phyloP scores from a whole-genome alignment of 2,888 invertebrate species.

The Eretmocerus hayati region DNA sequence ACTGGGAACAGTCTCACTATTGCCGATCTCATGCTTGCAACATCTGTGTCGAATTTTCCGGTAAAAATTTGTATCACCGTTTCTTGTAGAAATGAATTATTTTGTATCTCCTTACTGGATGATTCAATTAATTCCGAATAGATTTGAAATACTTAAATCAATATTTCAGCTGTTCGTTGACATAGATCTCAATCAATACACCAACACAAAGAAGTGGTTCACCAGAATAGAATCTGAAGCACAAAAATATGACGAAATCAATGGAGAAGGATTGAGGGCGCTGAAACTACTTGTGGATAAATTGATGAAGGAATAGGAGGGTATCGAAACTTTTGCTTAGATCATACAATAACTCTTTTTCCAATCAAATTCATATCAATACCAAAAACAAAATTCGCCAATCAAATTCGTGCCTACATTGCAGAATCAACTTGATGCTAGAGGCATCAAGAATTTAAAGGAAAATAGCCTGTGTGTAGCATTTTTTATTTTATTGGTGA shows the following conservation, averaged over 20 bases:
- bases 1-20: conserved; percentile 69
- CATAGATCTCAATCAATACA: conserved; percentile 62
- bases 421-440: too few relatives aligned
- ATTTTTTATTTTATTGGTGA: too few relatives aligned
- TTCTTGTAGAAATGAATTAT: neutral
- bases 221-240: conserved; percentile 53
- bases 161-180: conserved; percentile 30
- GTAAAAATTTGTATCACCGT: conserved; percentile 37
- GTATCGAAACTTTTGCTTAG: too few relatives aligned
- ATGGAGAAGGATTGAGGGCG: conserved; percentile 32
- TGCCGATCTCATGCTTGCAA: conserved; percentile 67
- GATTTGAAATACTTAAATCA: neutral
- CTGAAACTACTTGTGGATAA: conserved; percentile 33
- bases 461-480: too few relatives aligned
- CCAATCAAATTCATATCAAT: too few relatives aligned
- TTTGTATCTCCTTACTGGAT: neutral
- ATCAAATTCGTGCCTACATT: too few relatives aligned
- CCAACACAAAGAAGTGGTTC: conserved; percentile 62
- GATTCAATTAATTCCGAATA: neutral
- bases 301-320: conserved; percentile 29
- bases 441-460: too few relatives aligned
- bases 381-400: too few relatives aligned
- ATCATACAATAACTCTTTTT: too few relatives aligned
- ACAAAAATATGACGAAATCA: conserved; percentile 52
- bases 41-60: conserved; percentile 64